Conservation (phyloP, 1,140 invertebrate species). For the Drosophila melanogaster region Release_6_plus_ISO1_MT NC_004354.4:6799001-6799500, state of each 20-base stretch:
- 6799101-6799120: too few species aligned
- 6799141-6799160: too few species aligned
- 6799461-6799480: conserved; percentile 1
- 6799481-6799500: conserved; percentile 24
- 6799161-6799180: too few species aligned
- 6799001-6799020: neutral
- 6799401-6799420: conserved; percentile 35
- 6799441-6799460: conserved; percentile 1
- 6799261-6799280: neutral
- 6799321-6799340: conserved; percentile 43
- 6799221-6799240: conserved; percentile 20
- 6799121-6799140: neutral
- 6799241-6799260: conserved; percentile 21
- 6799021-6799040: neutral
- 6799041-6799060: conserved; percentile 14
- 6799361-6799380: conserved; percentile 31
- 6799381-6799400: conserved; percentile 33
- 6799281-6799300: neutral
- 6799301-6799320: conserved; percentile 39
- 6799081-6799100: too few species aligned
- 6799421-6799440: conserved; percentile 33
- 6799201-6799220: conserved; percentile 25
- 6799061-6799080: neutral
- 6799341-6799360: conserved; percentile 23
- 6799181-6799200: conserved; percentile 12